Evolutionary conservation across 2,888 invertebrate species (phyloP), one percentile per base, ranked within the genome.

Genomic region (Aphidius colemani): DNA sequence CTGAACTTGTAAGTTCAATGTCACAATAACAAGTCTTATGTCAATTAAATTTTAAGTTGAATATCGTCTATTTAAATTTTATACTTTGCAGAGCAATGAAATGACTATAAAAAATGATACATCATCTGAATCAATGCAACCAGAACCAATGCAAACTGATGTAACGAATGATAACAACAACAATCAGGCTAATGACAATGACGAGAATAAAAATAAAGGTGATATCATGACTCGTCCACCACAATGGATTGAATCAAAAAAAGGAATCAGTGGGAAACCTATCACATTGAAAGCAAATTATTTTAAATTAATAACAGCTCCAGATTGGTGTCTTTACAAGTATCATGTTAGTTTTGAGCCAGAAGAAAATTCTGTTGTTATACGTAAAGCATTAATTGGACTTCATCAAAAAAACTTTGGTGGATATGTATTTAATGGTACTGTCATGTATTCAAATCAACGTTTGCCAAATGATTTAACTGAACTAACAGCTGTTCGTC

Each of bases 261-360:
- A 72, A 67, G 84, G 90, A 0, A 56, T 58, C 0, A 68, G 77
- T n/a, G 91, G 91, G 0, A 73, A 65, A 0, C 80, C 77, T 0
- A 72, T 90, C 0, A 78, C 83, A 61, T 70, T 92, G 0, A 63
- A 78, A 2, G 85, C 90, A 0, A 93, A 93, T 73, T 92, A 90
- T 70, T 93, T 91, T 70, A 83, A 85, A 0, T 78, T 93, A 0
- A 64, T 88, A 2, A 87, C 88, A 1, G 85, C 86, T 0, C 86
- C 89, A 0, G 84, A 88, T 53, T 93, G 92, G 91, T 84, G 87
- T 0, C 79, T 94, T 0, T 88, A 87, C 71, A 90, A 92, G 66
- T 93, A 93, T 76, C 86, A 88, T 5, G 92, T 94, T 0, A 91
- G 91, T 70, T 88, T 92, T 69, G 79, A 83, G 0, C 92, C 93